These are phyloP conservation scores for Alosa sapidissima DNA, from an alignment of 2,797 vertebrate species.

Conservation along the genomic window DNA sequence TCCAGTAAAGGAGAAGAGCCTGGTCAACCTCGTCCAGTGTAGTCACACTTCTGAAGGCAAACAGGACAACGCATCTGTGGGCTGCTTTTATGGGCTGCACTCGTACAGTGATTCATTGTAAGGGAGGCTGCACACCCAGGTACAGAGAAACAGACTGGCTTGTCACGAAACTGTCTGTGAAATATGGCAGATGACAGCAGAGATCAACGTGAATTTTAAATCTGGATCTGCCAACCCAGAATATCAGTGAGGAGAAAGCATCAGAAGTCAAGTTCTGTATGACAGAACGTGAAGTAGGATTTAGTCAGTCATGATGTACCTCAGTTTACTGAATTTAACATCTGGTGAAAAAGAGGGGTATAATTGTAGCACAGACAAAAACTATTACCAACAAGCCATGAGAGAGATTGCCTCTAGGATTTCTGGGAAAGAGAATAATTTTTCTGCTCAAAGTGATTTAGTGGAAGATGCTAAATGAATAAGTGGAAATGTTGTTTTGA, in stretches of 20 bases:
- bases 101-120: background rate
- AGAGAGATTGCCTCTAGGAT: no score
- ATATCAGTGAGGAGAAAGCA: no score
- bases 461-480: background rate
- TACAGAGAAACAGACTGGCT: background rate
- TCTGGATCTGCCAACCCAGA: no score
- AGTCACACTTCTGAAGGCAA: background rate
- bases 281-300: background rate
- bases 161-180: background rate
- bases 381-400: background rate
- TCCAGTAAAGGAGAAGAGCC: background rate
- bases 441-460: background rate
- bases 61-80: background rate
- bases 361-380: background rate
- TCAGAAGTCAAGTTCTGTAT: background rate
- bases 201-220: background rate
- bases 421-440: background rate
- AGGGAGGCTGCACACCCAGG: background rate
- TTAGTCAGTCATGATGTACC: background rate
- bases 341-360: background rate
- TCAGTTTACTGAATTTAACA: background rate
- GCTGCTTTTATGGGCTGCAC: background rate
- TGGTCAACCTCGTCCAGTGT: background rate
- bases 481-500: background rate
- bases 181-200: background rate